A percentile compares a stretch with the other conserved stretches of the same genome.
Evolutionary conservation across 2,888 invertebrate genomes (phyloP).

Genomic region (Lasioglossum villosulum): DNA sequence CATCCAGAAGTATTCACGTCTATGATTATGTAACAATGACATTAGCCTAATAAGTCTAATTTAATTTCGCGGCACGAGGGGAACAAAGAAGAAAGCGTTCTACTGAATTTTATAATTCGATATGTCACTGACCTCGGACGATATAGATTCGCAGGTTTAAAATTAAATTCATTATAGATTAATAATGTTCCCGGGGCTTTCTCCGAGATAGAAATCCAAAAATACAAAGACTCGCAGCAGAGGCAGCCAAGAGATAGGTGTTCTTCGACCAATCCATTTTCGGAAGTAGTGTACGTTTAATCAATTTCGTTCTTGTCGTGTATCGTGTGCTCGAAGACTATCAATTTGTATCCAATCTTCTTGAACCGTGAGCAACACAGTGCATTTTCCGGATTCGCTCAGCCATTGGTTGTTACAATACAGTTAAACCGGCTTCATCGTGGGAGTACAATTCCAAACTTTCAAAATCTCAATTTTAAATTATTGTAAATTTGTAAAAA

Average conservation of each 20-base stretch:
- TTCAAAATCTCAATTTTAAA: neutral
- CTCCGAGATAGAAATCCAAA: conserved; percentile 11
- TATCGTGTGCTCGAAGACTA: conserved; percentile 8
- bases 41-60: neutral
- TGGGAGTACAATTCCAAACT: neutral
- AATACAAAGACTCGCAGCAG: conserved; percentile 9
- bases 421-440: neutral
- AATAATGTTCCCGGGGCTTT: conserved; percentile 1
- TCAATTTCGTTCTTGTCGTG: conserved; percentile 15
- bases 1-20: neutral
- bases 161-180: conserved; percentile 16
- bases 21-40: neutral
- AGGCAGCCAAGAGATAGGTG: conserved; percentile 11
- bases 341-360: conserved; percentile 17
- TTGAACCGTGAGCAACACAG: conserved; percentile 4
- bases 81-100: neutral
- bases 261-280: conserved; percentile 16
- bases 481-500: neutral
- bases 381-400: conserved; percentile 7
- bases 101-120: neutral
- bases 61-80: neutral
- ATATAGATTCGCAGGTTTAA: neutral
- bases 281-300: conserved; percentile 10
- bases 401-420: neutral
- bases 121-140: neutral